Base-by-base conservation (phyloP, 2,113 vertebrate species). In the Aplodontia rufa region DNA sequence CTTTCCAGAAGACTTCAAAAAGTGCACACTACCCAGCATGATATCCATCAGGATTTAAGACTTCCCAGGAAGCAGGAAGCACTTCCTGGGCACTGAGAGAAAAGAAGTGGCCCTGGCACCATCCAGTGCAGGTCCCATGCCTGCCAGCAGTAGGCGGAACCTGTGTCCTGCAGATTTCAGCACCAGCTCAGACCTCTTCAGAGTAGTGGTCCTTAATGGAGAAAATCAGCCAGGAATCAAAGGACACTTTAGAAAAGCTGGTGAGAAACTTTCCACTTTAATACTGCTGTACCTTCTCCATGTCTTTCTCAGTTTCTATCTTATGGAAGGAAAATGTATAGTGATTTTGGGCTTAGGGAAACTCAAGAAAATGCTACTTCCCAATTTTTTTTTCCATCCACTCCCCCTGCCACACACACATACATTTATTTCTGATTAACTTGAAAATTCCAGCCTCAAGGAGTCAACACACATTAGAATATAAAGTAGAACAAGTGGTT, bases 121-220 rank as follows among this genome's bases (percentile, higher is more conserved):
- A n/a, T 11, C 7, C 47, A 49, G 32, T 22, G 51, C 22, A 72
- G 69, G n/a, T 40, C 51, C 40, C 35, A 20, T 40, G 12, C 13
- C 40, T 64, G 7, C 17, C 26, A 37, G 40, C 26, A 55, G 35
- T 6, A 22, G n/a, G n/a, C 20, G 8, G 12, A 35, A 13, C 28
- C 16, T 16, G 1, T 8, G 7, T 32, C n/a, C 0, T 19, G 78
- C 8, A 62, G 22, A 55, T 3, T n/a, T 5, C 3, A 28, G 14
- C 19, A n/a, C 28, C 45, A 82, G 53, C 19, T 82, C 35, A 32
- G 35, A 35, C 1, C 4, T 4, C 20, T 9, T n/a, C 3, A 7
- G 0, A 80, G 9, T 1, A 72, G 32, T 26, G 82, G 19, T 28
- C 9, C 45, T 51, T 12, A 40, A 6, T 26, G 0, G 55, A 62